Base-by-base conservation (phyloP, 2,797 vertebrate species). In the Sciaenops ocellatus region DNA sequence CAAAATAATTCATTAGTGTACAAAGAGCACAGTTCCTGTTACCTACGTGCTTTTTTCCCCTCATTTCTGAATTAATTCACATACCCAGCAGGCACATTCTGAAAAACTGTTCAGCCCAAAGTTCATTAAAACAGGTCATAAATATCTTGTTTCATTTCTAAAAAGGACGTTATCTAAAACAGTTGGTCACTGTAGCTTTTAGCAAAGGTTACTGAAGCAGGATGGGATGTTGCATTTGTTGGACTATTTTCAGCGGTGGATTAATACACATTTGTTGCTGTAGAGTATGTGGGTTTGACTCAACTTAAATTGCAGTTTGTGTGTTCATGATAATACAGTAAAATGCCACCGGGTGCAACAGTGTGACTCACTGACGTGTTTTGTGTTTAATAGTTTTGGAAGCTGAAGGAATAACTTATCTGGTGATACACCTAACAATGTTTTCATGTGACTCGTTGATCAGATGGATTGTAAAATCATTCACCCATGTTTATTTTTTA, bases 1-100 rank as follows among this genome's bases (percentile, higher is more conserved):
- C 73, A 83, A 63, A 24, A 65, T 56, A 54, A 78, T 81, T 73
- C n/a, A 83, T 79, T 81, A 77, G 57, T 46, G 30, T 26, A 56
- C 63, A 71, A 72, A 65, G 51, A 50, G n/a, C 34, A 55, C 3
- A 26, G 54, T 50, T 88, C 1, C 71, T 42, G 1, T 41, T 47
- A 55, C 28, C 51, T 16, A 6, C 51, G 6, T 54, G 4, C 11
- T 11, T 48, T 59, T 30, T 66, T 26, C 57, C 47, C 41, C 9
- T 18, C 10, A 1, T 3, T 56, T 48, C 28, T 63, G 22, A 66
- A 72, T 67, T 11, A 28, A 71, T 81, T 61, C 57, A 26, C 57
- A 46, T 17, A 61, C 12, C 38, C 46, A 80, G 51, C 26, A 62
- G 69, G 51, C n/a, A 59, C 20, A 18, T 28, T 63, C n/a, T 26